Base-by-base conservation (phyloP, 92 coral and sea anemone genomes). In the Plumapathes pennacea region DNA sequence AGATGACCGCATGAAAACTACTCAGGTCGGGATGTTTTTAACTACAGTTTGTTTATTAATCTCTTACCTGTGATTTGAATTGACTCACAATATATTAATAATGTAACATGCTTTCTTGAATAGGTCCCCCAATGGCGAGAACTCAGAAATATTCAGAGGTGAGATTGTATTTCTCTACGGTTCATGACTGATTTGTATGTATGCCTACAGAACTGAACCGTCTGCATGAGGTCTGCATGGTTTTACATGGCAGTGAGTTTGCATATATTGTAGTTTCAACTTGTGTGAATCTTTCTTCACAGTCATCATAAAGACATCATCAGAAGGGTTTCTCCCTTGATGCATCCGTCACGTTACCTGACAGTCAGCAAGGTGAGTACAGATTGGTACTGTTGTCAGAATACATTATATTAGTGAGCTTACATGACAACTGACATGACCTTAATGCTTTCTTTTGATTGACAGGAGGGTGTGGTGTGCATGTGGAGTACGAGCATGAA, bases 41-140 rank as follows among this genome's bases (percentile, higher is more conserved):
- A 44, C 50, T 9, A 44, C 5, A 14, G 37, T 3, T 13, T 27
- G 37, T 18, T 27, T 10, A 53, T 27, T 32, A 13, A 34, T 54
- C 41, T 33, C 22, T 5, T 37, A 10, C 10, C 41, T 10, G n/a
- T 37, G 41, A 10, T 37, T 37, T 37, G 10, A 10, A 54, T 7
- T 26, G 26, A 54, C 13, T 54, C 8, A n/a, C n/a, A 54, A 32
- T 53, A 11, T 28, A 6, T 27, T 11, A 1, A 10, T 0, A 32
- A 37, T 56, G 63, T 34, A 32, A 1, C 34, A 24, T 14, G 18
- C 22, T 14, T 14, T 3, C 17, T 32, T 12, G 0, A 3, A 18
- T 26, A 92, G 98, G 98, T 92, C 7, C 98, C 98, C 0, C 98
- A 92, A 52, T 92, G 98, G 98, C 67, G 98, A 70, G 98, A 92